These are phyloP conservation scores for Cololabis saira DNA, from an alignment of 2,113 vertebrate species.

Conservation along the genomic window DNA sequence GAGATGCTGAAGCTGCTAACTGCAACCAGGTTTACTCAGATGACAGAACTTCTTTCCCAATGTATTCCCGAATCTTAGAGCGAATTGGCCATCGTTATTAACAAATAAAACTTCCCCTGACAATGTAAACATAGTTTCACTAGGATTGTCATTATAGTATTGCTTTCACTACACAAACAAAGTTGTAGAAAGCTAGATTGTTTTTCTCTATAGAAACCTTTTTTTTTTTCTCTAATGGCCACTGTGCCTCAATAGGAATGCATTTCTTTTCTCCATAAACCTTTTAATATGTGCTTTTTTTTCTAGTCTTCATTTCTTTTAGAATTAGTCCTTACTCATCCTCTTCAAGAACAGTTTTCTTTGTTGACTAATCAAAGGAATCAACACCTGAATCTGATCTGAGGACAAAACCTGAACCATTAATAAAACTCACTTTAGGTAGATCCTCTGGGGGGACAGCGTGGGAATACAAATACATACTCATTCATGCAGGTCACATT, in stretches of 20 bases:
- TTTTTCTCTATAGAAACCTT: constrained; percentile 65
- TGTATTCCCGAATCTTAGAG: constrained; percentile 13
- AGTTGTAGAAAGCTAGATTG: constrained; percentile 89
- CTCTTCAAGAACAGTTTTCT: constrained; percentile 60
- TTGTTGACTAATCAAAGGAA: constrained; percentile 65
- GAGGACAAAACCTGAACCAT: constrained; percentile 68
- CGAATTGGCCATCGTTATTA: constrained; percentile 57
- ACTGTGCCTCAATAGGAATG: constrained; percentile 79
- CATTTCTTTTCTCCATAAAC: constrained; percentile 73
- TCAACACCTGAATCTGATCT: constrained; percentile 70
- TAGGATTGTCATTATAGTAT: constrained; percentile 86
- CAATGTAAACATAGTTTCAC: constrained; percentile 87
- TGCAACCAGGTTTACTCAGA: constrained; percentile 22
- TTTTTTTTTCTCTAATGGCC: constrained; percentile 67
- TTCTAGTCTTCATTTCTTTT: constrained; percentile 20
- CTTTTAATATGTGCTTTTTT: constrained; percentile 81
- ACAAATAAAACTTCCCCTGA: constrained; percentile 69
- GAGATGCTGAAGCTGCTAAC: constrained; percentile 27
- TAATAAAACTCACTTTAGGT: constrained; percentile 67
- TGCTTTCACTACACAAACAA: constrained; percentile 86
- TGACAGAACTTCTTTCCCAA: constrained; percentile 35
- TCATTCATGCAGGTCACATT: constrained; percentile 21
- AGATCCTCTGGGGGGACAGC: constrained; percentile 55
- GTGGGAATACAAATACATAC: constrained; percentile 32
- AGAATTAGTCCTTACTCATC: constrained; percentile 30